Conservation (phyloP, 2,888 invertebrate genomes). For the Macaria liturata region DNA sequence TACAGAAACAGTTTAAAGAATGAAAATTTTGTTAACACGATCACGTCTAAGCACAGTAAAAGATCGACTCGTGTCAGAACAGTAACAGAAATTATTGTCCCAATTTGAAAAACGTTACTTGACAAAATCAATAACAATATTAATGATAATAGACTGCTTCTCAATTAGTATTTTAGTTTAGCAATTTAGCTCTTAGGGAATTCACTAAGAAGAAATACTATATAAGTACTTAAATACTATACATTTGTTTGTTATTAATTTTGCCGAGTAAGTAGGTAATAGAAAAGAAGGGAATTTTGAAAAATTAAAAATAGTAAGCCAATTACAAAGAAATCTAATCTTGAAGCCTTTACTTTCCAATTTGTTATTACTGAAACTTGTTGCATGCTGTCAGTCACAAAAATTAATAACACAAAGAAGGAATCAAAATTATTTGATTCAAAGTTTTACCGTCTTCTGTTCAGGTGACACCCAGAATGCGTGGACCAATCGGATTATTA, state of each 20-base stretch:
- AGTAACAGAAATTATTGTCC: constrained; percentile 42
- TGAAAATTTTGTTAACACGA: constrained; percentile 70
- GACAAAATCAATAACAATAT: constrained; percentile 46
- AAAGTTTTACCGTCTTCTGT: constrained; percentile 80
- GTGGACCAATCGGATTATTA: constrained; percentile 72
- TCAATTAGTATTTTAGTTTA: no score
- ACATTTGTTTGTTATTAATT: constrained; percentile 34
- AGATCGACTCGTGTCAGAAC: constrained; percentile 33
- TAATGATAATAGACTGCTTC: neutral
- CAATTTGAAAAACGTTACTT: constrained; percentile 38
- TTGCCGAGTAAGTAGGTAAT: constrained; percentile 43
- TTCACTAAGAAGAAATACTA: no score
- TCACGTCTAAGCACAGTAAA: constrained; percentile 72
- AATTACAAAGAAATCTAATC: constrained; percentile 70
- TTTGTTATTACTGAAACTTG: constrained; percentile 53
- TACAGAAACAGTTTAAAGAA: constrained; percentile 68
- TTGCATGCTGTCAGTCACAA: constrained; percentile 81
- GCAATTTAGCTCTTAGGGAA: no score
- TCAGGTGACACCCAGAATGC: constrained; percentile 76
- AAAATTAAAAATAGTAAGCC: constrained; percentile 65
- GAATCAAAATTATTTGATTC: constrained; percentile 58
- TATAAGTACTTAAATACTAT: no score
- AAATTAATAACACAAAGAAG: constrained; percentile 61
- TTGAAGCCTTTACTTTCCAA: constrained; percentile 62
- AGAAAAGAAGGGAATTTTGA: constrained; percentile 60